phyloP scores from a whole-genome alignment of 2,113 vertebrate species.

The zebrafish (Danio rerio) region DNA sequence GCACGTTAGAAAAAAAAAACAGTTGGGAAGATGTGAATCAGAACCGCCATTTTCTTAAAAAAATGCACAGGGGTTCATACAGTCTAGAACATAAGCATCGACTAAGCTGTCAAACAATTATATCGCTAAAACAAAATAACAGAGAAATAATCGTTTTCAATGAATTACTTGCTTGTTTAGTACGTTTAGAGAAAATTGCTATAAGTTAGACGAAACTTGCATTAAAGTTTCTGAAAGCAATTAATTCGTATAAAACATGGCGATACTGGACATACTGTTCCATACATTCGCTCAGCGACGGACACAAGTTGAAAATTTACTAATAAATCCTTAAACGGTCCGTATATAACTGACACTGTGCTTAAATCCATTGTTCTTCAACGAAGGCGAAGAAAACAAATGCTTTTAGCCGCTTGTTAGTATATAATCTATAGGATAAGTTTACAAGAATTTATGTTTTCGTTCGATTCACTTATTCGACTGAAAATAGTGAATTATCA shows the following conservation, averaged over 20 bases:
- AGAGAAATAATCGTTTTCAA: not conserved
- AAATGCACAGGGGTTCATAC: not conserved
- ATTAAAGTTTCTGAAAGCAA: not conserved
- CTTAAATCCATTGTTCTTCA: conserved; percentile 11
- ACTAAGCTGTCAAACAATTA: not conserved
- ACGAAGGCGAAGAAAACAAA: not conserved
- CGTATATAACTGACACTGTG: not conserved
- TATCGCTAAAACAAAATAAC: not conserved
- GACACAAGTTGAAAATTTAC: not conserved
- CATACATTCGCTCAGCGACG: conserved; percentile 57
- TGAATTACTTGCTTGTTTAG: not conserved
- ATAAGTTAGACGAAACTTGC: not conserved
- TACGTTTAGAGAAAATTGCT: not conserved
- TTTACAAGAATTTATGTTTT: not conserved
- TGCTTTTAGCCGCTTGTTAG: not conserved
- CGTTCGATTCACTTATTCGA: not conserved
- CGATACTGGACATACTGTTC: conserved; percentile 57
- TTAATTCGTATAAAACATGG: conserved; percentile 70
- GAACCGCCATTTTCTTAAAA: conserved; percentile 55
- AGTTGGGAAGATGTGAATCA: not conserved
- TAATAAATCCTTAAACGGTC: not conserved
- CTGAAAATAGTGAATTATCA: not conserved
- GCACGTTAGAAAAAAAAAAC: not conserved
- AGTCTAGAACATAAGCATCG: conserved; percentile 24
- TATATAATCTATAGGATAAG: conserved; percentile 3